These are phyloP conservation scores for Uria lomvia DNA, from an alignment of 2,113 vertebrate species.

Conservation along the genomic window DNA sequence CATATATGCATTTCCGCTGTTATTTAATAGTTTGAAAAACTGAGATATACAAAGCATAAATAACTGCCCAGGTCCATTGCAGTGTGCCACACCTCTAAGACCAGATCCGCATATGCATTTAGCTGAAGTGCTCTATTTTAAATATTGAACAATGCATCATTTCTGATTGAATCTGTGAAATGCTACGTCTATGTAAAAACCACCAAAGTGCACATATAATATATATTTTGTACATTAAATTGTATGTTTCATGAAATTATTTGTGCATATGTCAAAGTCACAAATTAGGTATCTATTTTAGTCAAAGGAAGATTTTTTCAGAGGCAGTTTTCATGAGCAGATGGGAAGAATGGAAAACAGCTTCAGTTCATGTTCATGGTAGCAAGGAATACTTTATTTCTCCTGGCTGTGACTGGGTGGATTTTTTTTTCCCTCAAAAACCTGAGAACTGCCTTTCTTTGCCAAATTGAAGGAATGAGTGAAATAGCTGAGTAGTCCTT, in stretches of 20 bases:
- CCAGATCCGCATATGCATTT: not conserved
- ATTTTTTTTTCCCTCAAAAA: not conserved
- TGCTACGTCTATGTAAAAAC: not conserved
- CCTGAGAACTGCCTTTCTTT: not conserved
- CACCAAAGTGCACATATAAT: not conserved
- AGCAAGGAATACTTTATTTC: not conserved
- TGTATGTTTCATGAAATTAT: not conserved
- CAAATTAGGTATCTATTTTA: not conserved
- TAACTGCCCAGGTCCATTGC: not conserved
- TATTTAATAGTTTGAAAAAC: not conserved
- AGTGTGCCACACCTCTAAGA: not conserved
- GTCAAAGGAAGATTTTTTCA: not conserved
- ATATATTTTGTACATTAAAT: not conserved
- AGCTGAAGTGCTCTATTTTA: not conserved
- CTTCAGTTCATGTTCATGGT: not conserved
- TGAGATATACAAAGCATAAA: not conserved
- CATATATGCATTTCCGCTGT: not conserved
- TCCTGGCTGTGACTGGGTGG: not conserved
- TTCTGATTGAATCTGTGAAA: not conserved
- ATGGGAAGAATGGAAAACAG: not conserved
- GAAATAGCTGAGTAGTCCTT: not conserved
- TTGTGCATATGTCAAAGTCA: not conserved
- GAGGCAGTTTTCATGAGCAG: not conserved
- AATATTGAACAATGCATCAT: not conserved
- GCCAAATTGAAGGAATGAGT: not conserved